Evolutionary conservation across 2,113 vertebrate genomes (phyloP).

Genomic region (Cyanistes caeruleus): DNA sequence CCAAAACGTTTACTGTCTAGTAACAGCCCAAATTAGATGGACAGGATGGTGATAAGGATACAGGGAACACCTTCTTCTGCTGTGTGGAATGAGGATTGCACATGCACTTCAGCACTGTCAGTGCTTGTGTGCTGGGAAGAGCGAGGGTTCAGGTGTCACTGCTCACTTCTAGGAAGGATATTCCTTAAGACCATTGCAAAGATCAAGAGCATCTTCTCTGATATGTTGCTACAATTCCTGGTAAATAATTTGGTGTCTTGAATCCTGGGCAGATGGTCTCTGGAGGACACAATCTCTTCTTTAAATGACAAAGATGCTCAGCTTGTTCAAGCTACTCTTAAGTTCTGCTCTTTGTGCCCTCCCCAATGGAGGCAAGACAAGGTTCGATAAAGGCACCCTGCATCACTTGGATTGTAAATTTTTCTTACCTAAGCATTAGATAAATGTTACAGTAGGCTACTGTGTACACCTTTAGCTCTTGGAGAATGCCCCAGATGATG

Average conservation of each 20-base stretch:
- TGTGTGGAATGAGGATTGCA: neutral
- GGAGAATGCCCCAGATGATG: neutral
- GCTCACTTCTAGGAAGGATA: neutral
- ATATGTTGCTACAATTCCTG: neutral
- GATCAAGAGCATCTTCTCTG: neutral
- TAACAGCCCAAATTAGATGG: neutral
- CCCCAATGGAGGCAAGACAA: accelerated
- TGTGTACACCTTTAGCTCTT: neutral
- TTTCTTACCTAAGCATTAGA: neutral
- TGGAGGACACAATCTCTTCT: neutral
- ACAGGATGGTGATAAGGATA: neutral
- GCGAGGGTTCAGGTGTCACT: neutral
- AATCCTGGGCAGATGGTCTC: neutral
- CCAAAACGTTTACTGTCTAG: neutral
- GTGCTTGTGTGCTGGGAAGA: neutral
- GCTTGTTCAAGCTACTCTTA: neutral
- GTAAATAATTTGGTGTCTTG: neutral
- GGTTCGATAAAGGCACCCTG: neutral
- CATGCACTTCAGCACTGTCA: neutral
- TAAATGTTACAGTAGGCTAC: neutral
- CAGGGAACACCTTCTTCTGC: neutral
- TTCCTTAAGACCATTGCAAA: neutral
- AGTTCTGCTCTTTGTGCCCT: neutral
- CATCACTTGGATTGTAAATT: neutral
- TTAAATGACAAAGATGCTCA: neutral